phyloP scores from a whole-genome alignment of 2,113 vertebrate species.

The Narcine bancroftii region DNA sequence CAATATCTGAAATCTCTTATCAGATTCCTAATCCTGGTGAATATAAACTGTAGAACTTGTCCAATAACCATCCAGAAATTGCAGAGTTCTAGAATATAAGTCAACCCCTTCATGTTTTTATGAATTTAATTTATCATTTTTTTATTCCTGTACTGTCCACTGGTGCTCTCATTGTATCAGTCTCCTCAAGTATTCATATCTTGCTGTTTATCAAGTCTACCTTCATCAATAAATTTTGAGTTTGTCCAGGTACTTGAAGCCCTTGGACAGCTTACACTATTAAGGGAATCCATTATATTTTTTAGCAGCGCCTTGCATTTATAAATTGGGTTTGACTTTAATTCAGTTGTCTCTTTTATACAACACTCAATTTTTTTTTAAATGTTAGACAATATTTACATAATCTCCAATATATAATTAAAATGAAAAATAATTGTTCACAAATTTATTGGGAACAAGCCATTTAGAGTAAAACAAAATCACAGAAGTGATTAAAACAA shows the following conservation, averaged over 20 bases:
- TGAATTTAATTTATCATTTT: not conserved
- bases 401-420: not conserved
- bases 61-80: not conserved
- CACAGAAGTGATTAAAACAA: not conserved
- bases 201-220: not conserved
- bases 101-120: not conserved
- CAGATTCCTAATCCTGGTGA: not conserved
- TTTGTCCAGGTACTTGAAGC: not conserved
- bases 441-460: not conserved
- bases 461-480: not conserved
- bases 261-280: not conserved
- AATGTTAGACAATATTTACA: not conserved
- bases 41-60: not conserved
- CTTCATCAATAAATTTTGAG: not conserved
- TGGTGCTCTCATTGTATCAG: too few relatives aligned
- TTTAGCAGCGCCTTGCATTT: not conserved
- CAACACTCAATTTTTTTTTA: not conserved
- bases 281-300: not conserved
- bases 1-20: too few relatives aligned
- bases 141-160: not conserved
- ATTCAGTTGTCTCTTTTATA: not conserved
- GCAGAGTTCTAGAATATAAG: not conserved
- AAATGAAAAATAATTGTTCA: not conserved
- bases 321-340: not conserved
- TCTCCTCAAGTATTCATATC: too few relatives aligned